Base-by-base conservation (phyloP, 2,113 vertebrate species). In the Mustela nigripes region DNA sequence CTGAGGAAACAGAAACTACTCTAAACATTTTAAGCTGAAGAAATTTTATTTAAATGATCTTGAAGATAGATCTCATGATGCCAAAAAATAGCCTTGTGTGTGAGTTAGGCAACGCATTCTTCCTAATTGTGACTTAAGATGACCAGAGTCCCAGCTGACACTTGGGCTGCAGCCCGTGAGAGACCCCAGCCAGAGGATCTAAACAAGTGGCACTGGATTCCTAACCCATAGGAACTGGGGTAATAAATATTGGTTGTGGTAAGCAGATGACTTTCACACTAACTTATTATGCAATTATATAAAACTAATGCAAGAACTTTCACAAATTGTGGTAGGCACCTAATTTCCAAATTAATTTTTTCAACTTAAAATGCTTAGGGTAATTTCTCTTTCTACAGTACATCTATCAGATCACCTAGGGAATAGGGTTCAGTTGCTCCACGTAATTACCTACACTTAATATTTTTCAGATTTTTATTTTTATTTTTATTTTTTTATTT, bases 1-100 rank as follows among this genome's bases (percentile, higher is more conserved):
- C 48, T 60, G 28, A 80, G 74, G 67, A 95, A 92, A 84, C 1
- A 88, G 26, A 94, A 89, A 81, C 11, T 33, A 89, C n/a, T 5
- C 14, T 62, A 39, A 7, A 50, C 31, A 89, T 85, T 92, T 89
- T 60, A 89, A 85, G 39, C 18, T 73, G 39, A 93, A 78, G 63
- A 88, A 53, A 87, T 91, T 83, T 84, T 58, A 93, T 80, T 89
- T 85, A n/a, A 93, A 83, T 45, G 42, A 88, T 22, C 58, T 91
- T 71, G 36, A 36, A 84, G 71, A 36, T 26, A 33, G 39, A 42
- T 84, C 22, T 74, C 60, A 53, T 58, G 53, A 83, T 18, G 11
- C 33, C 26, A 42, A 58, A 78, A 33, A 48, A 48, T 4, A 92
- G 50, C 1, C 1, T 33, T 15, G 11, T 62, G 18, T 50, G 33